Percentiles rank a stretch among this genome's conserved stretches.
Evolutionary conservation across 2,797 vertebrate genomes (phyloP).

Genomic region (Lacerta viridis): DNA sequence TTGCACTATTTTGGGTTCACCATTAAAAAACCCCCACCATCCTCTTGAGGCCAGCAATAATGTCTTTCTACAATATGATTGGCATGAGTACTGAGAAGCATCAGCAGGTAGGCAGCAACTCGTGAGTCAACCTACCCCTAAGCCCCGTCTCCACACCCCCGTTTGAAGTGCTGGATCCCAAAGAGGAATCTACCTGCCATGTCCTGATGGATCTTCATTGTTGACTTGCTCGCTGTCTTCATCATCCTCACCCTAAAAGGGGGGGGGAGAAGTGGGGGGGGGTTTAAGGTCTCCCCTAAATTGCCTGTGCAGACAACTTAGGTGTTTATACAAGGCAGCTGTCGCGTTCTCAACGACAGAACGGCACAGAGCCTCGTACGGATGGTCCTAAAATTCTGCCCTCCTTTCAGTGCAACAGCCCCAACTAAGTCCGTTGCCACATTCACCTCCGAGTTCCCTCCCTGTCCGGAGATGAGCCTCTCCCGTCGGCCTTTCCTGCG

Average conservation of each 20-base stretch:
- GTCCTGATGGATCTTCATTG: constrained; percentile 26
- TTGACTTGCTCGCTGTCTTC: constrained; percentile 37
- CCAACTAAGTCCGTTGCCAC: not conserved
- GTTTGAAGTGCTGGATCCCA: not conserved
- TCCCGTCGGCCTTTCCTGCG: constrained; percentile 80
- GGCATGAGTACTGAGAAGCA: not conserved
- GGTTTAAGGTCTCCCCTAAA: not conserved
- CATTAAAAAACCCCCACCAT: no score
- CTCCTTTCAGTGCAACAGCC: not conserved
- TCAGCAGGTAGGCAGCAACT: no score
- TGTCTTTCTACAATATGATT: not conserved
- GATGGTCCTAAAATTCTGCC: not conserved
- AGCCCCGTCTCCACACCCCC: not conserved
- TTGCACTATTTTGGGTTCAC: not conserved
- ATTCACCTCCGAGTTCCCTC: constrained; percentile 62
- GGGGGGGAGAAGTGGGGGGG: accelerated
- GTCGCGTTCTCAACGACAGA: not conserved
- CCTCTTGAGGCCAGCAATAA: not conserved
- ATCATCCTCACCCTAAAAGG: constrained; percentile 67
- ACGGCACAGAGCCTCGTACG: no score
- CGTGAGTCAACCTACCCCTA: no score
- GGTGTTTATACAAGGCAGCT: not conserved
- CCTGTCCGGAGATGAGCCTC: constrained; percentile 83
- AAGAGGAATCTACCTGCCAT: constrained; percentile 60
- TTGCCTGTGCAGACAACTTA: no score